phyloP scores from a whole-genome alignment of 2,113 vertebrate genomes.

The Cyrtonyx montezumae region DNA sequence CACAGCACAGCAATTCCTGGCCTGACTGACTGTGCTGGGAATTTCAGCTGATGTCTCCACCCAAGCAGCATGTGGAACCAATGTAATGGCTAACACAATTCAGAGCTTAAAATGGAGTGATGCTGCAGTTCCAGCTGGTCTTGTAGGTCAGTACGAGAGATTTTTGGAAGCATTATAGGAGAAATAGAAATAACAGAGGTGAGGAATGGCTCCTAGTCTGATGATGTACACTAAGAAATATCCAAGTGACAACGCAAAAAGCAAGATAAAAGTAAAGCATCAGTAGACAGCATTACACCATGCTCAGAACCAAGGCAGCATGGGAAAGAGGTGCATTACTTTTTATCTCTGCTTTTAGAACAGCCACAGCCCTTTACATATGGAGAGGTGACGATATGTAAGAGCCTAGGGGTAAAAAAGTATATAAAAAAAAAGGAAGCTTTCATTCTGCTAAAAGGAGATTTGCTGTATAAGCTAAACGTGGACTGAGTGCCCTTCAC shows the following conservation, averaged over 20 bases:
- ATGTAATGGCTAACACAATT: constrained; percentile 62
- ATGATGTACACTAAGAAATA: neutral
- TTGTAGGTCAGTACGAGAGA: constrained; percentile 1
- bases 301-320: neutral
- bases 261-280: neutral
- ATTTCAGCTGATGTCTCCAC: constrained; percentile 58
- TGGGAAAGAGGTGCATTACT: neutral
- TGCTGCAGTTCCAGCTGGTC: constrained; percentile 28
- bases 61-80: constrained; percentile 40
- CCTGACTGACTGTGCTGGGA: neutral
- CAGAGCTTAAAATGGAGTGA: constrained; percentile 66
- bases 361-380: neutral
- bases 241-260: neutral
- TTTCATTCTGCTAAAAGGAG: neutral
- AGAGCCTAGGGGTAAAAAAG: neutral
- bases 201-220: neutral
- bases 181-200: constrained; percentile 19
- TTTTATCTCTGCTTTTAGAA: neutral
- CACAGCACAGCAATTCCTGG: constrained; percentile 54
- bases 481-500: neutral
- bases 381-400: neutral
- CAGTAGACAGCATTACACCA: neutral
- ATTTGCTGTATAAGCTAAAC: neutral
- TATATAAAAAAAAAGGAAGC: neutral
- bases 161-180: constrained; percentile 11